Percentiles rank a stretch among this genome's conserved stretches.
Conservation (phyloP, 2,797 vertebrate genomes). For the Spizella passerina region DNA sequence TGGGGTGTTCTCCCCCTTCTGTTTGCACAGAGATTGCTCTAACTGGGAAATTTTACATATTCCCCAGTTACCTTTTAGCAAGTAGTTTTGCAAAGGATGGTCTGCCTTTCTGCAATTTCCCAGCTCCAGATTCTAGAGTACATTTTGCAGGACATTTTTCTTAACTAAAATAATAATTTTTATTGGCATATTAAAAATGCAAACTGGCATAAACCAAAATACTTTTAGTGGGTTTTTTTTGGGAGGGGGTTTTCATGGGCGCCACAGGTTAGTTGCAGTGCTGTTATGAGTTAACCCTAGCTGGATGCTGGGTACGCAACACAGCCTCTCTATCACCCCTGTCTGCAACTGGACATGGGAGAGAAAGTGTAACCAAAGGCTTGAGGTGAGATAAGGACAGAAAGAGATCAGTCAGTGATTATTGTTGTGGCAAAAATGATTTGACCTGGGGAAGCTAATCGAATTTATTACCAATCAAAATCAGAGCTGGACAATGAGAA, state of each 20-base stretch:
- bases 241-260: neutral
- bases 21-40: neutral
- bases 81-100: neutral
- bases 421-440: neutral
- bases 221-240: neutral
- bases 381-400: neutral
- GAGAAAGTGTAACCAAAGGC: neutral
- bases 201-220: neutral
- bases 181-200: neutral
- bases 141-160: neutral
- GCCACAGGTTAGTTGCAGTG: neutral
- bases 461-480: neutral
- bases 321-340: neutral
- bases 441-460: neutral
- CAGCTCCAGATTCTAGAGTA: neutral
- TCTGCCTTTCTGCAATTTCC: neutral
- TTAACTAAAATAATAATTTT: neutral
- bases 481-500: neutral
- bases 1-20: neutral
- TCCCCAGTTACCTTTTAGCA: neutral
- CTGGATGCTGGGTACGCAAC: neutral
- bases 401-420: neutral
- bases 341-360: neutral
- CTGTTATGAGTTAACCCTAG: neutral
- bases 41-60: neutral